Evolutionary conservation across 1,140 invertebrate genomes (phyloP).

Genomic region (Steinernema khuongi): DNA sequence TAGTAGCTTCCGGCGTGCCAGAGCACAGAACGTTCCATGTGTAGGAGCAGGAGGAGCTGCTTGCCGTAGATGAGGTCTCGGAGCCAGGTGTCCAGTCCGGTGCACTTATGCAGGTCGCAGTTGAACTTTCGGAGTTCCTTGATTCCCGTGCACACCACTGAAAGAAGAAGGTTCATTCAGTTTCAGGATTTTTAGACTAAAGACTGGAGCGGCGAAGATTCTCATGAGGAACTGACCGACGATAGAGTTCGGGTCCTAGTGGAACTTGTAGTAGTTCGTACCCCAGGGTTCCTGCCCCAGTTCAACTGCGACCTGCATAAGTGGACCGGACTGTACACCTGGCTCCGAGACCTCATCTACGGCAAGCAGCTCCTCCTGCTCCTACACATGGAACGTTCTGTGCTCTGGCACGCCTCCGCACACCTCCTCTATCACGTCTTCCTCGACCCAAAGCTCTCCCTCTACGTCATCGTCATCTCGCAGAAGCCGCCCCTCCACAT

Average conservation of each 20-base stretch:
- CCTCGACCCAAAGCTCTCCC: too few species aligned
- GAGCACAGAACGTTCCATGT: background rate
- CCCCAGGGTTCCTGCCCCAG: background rate
- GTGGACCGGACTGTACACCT: background rate
- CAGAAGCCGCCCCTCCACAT: background rate
- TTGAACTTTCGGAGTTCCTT: too few species aligned
- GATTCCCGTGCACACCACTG: too few species aligned
- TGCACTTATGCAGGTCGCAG: background rate
- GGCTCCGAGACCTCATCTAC: background rate
- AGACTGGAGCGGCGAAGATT: too few species aligned
- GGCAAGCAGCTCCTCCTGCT: background rate
- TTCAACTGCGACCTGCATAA: background rate
- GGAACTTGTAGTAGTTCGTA: too few species aligned
- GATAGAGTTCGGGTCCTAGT: too few species aligned
- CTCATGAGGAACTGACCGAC: too few species aligned
- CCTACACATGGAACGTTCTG: background rate
- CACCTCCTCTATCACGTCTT: too few species aligned
- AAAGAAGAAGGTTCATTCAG: too few species aligned
- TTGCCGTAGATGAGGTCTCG: background rate
- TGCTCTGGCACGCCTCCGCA: too few species aligned
- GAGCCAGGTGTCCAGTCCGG: background rate
- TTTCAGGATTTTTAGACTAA: too few species aligned
- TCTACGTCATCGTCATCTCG: too few species aligned
- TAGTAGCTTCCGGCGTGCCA: slow-evolving; percentile 34
- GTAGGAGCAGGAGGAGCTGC: background rate